A percentile compares a stretch with the other conserved stretches of the same genome.
phyloP scores from a whole-genome alignment of 1,140 invertebrate genomes.

The Pogonognathellus flavescens region DNA sequence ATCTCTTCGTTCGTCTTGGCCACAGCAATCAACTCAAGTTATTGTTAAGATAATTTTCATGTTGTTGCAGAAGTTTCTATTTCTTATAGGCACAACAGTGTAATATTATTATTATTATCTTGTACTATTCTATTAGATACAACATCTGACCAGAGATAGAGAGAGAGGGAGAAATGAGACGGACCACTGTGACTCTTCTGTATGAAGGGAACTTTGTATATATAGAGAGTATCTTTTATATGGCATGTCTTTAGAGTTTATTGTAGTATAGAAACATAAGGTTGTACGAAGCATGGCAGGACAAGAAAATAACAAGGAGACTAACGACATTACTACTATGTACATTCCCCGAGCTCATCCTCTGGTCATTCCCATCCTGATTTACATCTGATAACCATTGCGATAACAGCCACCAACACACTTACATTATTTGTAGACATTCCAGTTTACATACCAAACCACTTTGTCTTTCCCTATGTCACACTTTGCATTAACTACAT shows the following conservation, averaged over 20 bases:
- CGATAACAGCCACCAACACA: slow-evolving; percentile 62
- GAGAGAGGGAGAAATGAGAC: too few species aligned
- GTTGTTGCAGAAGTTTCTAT: too few species aligned
- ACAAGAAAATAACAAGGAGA: slow-evolving; percentile 10
- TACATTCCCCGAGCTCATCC: slow-evolving; percentile 36
- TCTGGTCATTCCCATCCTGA: slow-evolving; percentile 51
- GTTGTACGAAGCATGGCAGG: background rate
- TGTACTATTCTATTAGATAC: too few species aligned
- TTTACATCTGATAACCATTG: slow-evolving; percentile 53
- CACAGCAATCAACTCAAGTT: too few species aligned
- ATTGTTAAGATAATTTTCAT: too few species aligned
- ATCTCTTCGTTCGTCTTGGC: background rate
- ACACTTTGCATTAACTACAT: slow-evolving; percentile 9
- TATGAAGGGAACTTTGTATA: background rate
- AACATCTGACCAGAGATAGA: too few species aligned
- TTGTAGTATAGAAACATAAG: background rate
- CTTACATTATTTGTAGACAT: slow-evolving; percentile 61
- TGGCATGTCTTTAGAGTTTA: slow-evolving; percentile 2
- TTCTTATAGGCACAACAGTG: too few species aligned
- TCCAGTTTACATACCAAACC: slow-evolving; percentile 53
- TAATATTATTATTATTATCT: too few species aligned
- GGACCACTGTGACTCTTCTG: too few species aligned
- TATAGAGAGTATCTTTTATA: slow-evolving; percentile 1
- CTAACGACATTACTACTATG: slow-evolving; percentile 19
- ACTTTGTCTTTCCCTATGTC: slow-evolving; percentile 53